Conservation (phyloP, 2,888 invertebrate genomes). For the Theodoxus fluviatilis region DNA sequence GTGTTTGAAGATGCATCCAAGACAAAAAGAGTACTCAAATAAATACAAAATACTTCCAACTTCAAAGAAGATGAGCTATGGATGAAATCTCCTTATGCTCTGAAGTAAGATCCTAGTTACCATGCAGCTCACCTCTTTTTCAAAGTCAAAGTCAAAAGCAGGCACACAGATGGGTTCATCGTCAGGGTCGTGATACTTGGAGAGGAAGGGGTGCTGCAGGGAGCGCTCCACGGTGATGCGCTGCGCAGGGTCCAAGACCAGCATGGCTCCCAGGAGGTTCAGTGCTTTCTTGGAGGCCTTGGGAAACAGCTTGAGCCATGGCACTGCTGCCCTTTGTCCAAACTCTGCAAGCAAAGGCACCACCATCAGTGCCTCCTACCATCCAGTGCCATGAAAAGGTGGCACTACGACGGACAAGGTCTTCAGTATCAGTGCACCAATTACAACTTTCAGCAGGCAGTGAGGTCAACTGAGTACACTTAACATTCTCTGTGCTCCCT, state of each 20-base stretch:
- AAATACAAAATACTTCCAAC: too few relatives aligned
- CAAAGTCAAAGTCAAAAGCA: slow-evolving; percentile 63
- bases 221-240: slow-evolving; percentile 66
- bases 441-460: too few relatives aligned
- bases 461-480: too few relatives aligned
- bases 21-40: too few relatives aligned
- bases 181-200: slow-evolving; percentile 66
- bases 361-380: too few relatives aligned
- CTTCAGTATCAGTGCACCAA: too few relatives aligned
- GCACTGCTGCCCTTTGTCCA: slow-evolving; percentile 54
- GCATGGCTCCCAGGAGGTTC: slow-evolving; percentile 58
- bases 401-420: too few relatives aligned
- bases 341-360: slow-evolving; percentile 42
- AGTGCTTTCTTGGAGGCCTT: slow-evolving; percentile 65
- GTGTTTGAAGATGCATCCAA: too few relatives aligned
- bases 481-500: too few relatives aligned
- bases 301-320: slow-evolving; percentile 63
- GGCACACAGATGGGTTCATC: slow-evolving; percentile 65
- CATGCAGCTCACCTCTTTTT: slow-evolving; percentile 51
- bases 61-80: neutral
- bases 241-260: slow-evolving; percentile 64
- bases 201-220: slow-evolving; percentile 65
- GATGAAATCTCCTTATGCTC: neutral
- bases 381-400: too few relatives aligned
- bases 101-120: too few relatives aligned